Evolutionary conservation across 1,140 invertebrate genomes (phyloP).

Genomic region (Bradysia coprophila): DNA sequence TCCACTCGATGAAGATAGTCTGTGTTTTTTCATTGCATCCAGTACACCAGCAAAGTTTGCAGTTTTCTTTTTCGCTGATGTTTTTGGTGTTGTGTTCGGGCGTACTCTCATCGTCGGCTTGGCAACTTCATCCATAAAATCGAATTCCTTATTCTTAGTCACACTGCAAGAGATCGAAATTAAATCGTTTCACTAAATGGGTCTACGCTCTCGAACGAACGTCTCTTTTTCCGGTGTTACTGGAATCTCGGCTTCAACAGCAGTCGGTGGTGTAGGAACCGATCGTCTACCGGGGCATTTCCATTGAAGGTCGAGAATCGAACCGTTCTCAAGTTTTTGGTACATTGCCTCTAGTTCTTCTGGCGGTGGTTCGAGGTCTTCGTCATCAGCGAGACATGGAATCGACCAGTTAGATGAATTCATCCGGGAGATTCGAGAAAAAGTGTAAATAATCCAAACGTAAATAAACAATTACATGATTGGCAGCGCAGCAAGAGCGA

Average conservation of each 20-base stretch:
- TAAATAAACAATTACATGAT: too few relatives aligned
- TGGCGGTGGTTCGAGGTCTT: constrained; percentile 26
- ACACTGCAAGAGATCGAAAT: constrained; percentile 20
- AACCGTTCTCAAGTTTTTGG: constrained; percentile 20
- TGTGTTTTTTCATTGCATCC: constrained; percentile 27
- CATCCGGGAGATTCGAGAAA: too few relatives aligned
- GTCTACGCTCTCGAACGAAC: too few relatives aligned
- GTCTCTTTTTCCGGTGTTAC: too few relatives aligned
- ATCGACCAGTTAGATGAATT: constrained; percentile 1
- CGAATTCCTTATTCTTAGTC: constrained; percentile 32
- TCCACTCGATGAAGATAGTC: too few relatives aligned
- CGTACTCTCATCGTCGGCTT: constrained; percentile 30
- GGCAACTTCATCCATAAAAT: constrained; percentile 38
- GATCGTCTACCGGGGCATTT: constrained; percentile 33
- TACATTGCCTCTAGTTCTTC: constrained; percentile 27
- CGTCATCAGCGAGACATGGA: constrained; percentile 5
- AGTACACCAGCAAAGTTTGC: constrained; percentile 38
- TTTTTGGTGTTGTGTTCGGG: constrained; percentile 30
- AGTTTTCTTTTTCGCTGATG: constrained; percentile 38
- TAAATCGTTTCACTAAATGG: too few relatives aligned
- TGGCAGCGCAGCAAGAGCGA: too few relatives aligned
- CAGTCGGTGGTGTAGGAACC: constrained; percentile 25
- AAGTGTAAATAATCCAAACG: too few relatives aligned
- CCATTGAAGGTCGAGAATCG: constrained; percentile 32
- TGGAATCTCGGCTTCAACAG: neutral